phyloP scores from a whole-genome alignment of 92 coral and sea anemone genomes.

The Scolanthus callimorphus region DNA sequence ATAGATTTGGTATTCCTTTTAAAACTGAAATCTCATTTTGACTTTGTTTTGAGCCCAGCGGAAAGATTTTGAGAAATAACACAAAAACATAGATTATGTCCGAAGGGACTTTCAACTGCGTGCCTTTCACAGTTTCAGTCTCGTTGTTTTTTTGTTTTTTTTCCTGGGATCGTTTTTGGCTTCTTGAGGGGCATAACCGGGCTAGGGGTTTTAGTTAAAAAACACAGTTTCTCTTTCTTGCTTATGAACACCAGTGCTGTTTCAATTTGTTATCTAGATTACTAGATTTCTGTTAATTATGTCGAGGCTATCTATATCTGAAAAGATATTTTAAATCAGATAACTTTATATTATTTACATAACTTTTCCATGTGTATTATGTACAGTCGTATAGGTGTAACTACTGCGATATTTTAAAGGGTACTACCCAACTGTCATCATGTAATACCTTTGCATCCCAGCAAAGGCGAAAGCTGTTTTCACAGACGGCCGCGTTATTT shows the following conservation, averaged over 20 bases:
- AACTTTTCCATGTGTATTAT: conserved; percentile 29
- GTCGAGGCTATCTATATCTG: background rate
- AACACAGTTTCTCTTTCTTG: conserved; percentile 8
- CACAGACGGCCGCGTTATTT: conserved; percentile 17
- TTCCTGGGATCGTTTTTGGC: too few species aligned
- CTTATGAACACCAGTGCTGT: background rate
- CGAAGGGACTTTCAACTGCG: too few species aligned
- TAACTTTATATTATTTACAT: conserved; percentile 26
- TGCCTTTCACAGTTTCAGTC: too few species aligned
- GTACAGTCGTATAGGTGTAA: too few species aligned
- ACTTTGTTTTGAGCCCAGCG: background rate
- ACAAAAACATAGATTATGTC: too few species aligned
- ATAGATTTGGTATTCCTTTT: conserved; percentile 18
- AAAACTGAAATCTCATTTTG: conserved; percentile 5
- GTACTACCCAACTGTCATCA: too few species aligned
- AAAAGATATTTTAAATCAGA: conserved; percentile 23
- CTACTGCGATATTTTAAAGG: too few species aligned
- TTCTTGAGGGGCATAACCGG: too few species aligned
- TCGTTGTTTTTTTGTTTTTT: too few species aligned
- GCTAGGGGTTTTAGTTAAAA: background rate
- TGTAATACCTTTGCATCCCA: too few species aligned
- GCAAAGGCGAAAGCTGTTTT: conserved; percentile 2
- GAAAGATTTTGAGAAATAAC: background rate
- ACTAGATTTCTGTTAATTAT: conserved; percentile 12
- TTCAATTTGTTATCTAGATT: background rate